Evolutionary conservation across 2,797 vertebrate genomes (phyloP).

Genomic region (Nyctibius grandis): DNA sequence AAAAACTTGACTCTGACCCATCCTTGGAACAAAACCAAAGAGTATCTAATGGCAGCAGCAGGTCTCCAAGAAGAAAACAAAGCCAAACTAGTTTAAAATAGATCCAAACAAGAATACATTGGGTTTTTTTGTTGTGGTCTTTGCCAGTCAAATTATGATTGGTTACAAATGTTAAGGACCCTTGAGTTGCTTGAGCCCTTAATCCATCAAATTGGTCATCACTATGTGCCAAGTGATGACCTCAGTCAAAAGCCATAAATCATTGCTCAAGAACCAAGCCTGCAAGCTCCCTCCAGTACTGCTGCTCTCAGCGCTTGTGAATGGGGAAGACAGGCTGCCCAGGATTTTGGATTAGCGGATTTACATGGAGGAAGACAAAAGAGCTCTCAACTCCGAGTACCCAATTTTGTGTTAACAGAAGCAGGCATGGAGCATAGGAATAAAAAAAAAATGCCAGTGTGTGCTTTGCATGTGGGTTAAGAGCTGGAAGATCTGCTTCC

Average conservation of each 20-base stretch:
- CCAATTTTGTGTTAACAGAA: neutral
- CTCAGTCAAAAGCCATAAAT: conserved; percentile 56
- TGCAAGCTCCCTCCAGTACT: neutral
- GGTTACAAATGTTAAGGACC: conserved; percentile 46
- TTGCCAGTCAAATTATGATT: conserved; percentile 42
- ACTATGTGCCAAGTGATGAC: conserved; percentile 45
- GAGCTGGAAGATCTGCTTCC: neutral
- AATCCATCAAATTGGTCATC: conserved; percentile 42
- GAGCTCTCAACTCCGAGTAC: neutral
- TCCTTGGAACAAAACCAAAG: conserved; percentile 52
- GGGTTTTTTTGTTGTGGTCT: neutral
- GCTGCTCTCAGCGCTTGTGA: neutral
- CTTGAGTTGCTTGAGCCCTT: neutral
- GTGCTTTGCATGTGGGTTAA: neutral
- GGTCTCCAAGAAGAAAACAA: conserved; percentile 39
- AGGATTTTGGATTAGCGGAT: neutral
- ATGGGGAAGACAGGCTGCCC: neutral
- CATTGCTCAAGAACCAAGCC: neutral
- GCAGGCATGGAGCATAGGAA: neutral
- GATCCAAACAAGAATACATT: neutral
- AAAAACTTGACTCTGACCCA: conserved; percentile 36
- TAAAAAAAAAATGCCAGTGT: neutral
- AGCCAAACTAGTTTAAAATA: conserved; percentile 36
- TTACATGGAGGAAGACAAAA: neutral
- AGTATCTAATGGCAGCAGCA: neutral